Evolutionary conservation across 2,113 vertebrate genomes (phyloP).

Genomic region (Entomyzon cyanotis): DNA sequence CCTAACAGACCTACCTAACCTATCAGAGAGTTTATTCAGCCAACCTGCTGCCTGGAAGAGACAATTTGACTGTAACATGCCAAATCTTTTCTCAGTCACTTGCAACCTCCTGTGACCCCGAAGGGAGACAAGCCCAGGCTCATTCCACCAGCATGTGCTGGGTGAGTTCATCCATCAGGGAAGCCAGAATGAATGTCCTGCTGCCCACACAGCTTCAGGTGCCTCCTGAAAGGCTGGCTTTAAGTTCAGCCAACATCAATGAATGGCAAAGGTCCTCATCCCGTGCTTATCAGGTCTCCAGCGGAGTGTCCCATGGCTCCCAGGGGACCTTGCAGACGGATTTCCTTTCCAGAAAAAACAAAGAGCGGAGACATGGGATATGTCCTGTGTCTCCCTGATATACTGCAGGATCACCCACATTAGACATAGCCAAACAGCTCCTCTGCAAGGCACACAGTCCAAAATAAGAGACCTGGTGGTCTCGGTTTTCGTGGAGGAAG

Average conservation of each 20-base stretch:
- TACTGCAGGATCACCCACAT: neutral
- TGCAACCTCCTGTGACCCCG: neutral
- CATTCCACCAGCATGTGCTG: neutral
- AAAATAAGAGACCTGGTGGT: constrained; percentile 12
- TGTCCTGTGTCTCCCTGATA: constrained; percentile 15
- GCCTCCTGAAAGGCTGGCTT: neutral
- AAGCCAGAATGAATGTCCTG: neutral
- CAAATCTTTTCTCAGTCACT: neutral
- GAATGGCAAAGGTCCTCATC: neutral
- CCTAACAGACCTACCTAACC: neutral
- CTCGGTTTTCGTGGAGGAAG: neutral
- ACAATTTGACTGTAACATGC: neutral
- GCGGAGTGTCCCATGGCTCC: neutral
- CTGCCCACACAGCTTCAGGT: neutral
- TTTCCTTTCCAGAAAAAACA: constrained; percentile 43
- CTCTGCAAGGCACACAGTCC: neutral
- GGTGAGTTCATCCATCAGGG: neutral
- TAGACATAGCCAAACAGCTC: neutral
- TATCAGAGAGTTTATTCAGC: neutral
- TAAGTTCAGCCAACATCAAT: neutral
- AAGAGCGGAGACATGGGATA: neutral
- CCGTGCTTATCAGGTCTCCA: neutral
- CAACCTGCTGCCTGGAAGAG: neutral
- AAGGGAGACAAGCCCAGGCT: neutral
- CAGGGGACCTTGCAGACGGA: neutral